Base-by-base conservation (phyloP, 2,888 invertebrate species). In the Megalurothrips usitatus region DNA sequence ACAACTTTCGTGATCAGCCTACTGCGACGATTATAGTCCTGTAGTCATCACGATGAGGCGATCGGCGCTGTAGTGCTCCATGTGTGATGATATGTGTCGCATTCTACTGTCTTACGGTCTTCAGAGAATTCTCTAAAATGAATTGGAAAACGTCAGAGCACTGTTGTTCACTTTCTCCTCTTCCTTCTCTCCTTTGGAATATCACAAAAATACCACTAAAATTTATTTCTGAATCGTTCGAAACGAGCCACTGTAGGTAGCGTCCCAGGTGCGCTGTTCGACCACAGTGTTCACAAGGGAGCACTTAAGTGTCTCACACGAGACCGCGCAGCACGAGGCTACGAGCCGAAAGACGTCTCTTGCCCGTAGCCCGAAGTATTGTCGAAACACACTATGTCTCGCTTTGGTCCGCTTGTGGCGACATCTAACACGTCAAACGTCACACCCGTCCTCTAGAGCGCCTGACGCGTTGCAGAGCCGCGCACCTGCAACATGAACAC, bases 181-280 rank as follows among this genome's bases (percentile, higher is more conserved):
- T 75, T 75, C 23, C 26, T 23, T 75, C 68, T 75, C 68, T 26
- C 26, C 58, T 43, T 58, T 17, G 58, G n/a, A 75, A 75, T 75
- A 75, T 75, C 68, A 75, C 68, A 75, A 75, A 75, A 75, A 75
- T 75, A 26, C 68, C 68, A 75, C 68, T 75, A 75, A 26, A 26
- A 75, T 26, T 26, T 26, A 12, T 23, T 26, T 75, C 12, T 75
- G 68, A 75, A 75, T 58, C 17, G 58, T 58, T 58, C 34, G 6
- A 43, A 43, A 43, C 34, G 6, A 43, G 34, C 34, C 34, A 43
- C 34, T 43, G 34, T 43, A 43, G 34, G 34, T 43, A 43, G 34
- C 34, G 34, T 43, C 34, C 34, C 34, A 43, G 34, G 34, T 4
- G 34, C 34, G 34, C 34, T 43, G 34, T 43, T 43, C 34, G 34